Evolutionary conservation across 2,797 vertebrate genomes (phyloP), one percentile per base, ranked within the genome.

Genomic region (Gephyroberyx darwinii): DNA sequence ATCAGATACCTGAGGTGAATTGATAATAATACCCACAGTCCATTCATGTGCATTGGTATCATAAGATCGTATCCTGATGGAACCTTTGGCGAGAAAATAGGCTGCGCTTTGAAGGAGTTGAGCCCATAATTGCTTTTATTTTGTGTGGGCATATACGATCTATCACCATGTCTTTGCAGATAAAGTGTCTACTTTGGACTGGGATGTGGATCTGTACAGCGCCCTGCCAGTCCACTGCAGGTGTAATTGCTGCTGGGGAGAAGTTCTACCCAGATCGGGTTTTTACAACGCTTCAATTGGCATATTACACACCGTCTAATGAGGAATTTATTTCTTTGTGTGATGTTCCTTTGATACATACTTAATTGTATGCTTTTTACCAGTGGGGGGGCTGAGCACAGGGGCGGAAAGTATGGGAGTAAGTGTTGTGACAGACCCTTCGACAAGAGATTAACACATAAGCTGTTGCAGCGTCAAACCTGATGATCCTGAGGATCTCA

Each of bases 311-410:
- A 55, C 37, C 14, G 54, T 47, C 62, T 81, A 78, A 84, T 86
- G 82, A 75, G 45, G 48, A 70, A 78, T 84, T 72, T 66, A 59
- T 80, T 85, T 78, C 54, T 75, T 79, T 74, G 58, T 41, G 8
- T 12, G 58, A 19, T 77, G 62, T 74, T 26, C 74, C 61, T 81
- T 70, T 76, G 79, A 82, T 67, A 75, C 16, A 47, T 52, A 4
- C 56, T 48, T 67, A 78, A 3, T 12, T 41, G 39, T 8, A 10
- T 26, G 26, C 26, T 26, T 41, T 41, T 41, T 3, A 41, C 39
- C 39, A 12, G 8, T n/a, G 39, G 39, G 10, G 12, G 41, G 14
- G 41, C 41, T 2, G 41, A 43, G 41, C 41, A 43, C 8, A 39
- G 37, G 2, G 37, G 8, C 2, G 12, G 37, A 1, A 39, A 39